These are phyloP conservation scores for Erpornis zantholeuca DNA, from an alignment of 2,113 vertebrate species.

Conservation along the genomic window DNA sequence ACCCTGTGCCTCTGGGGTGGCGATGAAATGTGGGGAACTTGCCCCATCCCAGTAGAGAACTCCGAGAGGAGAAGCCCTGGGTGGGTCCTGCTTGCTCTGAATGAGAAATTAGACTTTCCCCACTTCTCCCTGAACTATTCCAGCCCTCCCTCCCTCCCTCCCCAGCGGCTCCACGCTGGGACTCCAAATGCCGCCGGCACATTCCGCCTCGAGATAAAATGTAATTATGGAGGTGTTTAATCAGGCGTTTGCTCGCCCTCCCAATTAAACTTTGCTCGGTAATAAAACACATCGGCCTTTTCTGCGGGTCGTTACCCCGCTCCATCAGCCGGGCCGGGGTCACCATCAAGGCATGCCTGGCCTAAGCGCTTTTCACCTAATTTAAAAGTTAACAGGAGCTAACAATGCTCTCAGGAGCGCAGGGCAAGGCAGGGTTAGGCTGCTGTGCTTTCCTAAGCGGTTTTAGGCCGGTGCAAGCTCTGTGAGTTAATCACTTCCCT, in stretches of 20 bases:
- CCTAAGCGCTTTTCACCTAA: not conserved
- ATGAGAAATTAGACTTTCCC: fast-evolving
- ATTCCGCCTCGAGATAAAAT: not conserved
- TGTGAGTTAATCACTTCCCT: not conserved
- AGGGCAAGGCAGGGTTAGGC: not conserved
- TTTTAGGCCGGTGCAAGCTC: not conserved
- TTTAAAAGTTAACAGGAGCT: not conserved
- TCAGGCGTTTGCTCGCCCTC: not conserved
- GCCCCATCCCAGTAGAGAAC: not conserved
- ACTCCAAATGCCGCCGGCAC: not conserved
- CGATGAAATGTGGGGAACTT: not conserved
- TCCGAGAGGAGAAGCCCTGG: not conserved
- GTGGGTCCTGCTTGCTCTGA: fast-evolving
- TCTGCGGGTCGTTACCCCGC: not conserved
- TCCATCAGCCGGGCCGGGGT: not conserved
- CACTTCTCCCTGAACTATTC: not conserved
- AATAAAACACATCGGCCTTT: not conserved
- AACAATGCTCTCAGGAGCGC: not conserved
- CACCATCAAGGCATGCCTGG: not conserved
- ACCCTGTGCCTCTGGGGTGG: not conserved
- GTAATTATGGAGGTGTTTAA: slow-evolving; percentile 1
- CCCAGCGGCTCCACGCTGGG: not conserved
- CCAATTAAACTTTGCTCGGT: not conserved
- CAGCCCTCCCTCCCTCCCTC: not conserved
- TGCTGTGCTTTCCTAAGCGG: not conserved